Base-by-base conservation (phyloP, 2,797 vertebrate species). In the Etheostoma perlongum region DNA sequence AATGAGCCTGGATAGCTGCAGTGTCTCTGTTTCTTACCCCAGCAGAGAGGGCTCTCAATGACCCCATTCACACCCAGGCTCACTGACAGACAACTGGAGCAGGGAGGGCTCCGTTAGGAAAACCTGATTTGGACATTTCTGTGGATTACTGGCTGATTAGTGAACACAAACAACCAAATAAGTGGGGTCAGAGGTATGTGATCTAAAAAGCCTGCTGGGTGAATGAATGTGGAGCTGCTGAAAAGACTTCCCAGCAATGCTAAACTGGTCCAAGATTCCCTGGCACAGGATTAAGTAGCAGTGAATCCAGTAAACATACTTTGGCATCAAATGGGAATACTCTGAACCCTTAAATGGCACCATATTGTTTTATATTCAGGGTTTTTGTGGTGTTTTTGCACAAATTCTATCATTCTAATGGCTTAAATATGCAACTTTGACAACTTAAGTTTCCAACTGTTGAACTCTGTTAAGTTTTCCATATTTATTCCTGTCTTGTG, bases 161-260 rank as follows among this genome's bases (percentile, higher is more conserved):
- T 87, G 87, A 92, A 88, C 81, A 87, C 85, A 92, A 93, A 90
- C 86, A 92, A 83, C 52, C 44, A 87, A 91, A 88, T 78, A 91
- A 78, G 76, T 63, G 47, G 60, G 82, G 84, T 91, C 89, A 81
- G 67, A 82, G 86, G 85, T 78, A 79, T 66, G 63, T 47, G 67
- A 82, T 87, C 80, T 81, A 27, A 82, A 78, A 81, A 42, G 19
- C 46, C 57, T 66, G 42, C 51, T 67, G 53, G 52, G 60, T 67
- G 79, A 72, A 57, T 77, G 79, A 83, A 62, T 74, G 74, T 55
- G 19, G 67, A 69, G 30, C 65, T 57, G 73, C 63, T 59, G 52
- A 62, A 70, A 60, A 57, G 51, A 81, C 71, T 73, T 74, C 64
- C 68, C 47, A 48, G 63, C 21, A 73, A 72, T 46, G 69, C 61